Conservation (phyloP, 2,888 invertebrate genomes). For the Cremastobaeus sp. region DNA sequence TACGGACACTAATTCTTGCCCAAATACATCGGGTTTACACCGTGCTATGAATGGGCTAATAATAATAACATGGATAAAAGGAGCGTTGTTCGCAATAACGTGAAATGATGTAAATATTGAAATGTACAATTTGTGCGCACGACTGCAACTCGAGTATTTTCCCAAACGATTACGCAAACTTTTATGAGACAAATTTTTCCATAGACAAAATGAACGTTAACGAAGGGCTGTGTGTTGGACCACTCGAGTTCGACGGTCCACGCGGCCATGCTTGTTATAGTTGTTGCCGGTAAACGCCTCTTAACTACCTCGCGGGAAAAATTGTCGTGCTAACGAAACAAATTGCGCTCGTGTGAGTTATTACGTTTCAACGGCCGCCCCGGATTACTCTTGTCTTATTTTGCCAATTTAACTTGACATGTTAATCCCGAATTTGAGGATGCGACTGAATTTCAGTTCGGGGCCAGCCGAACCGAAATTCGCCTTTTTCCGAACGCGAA, state of each 20-base stretch:
- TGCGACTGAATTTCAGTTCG: no score
- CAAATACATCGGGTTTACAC: constrained; percentile 47
- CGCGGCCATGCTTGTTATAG: constrained; percentile 55
- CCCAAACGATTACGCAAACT: constrained; percentile 56
- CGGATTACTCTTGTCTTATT: constrained; percentile 18
- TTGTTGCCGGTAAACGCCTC: constrained; percentile 54
- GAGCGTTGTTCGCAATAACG: constrained; percentile 47
- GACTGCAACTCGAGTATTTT: constrained; percentile 44
- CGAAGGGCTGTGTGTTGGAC: constrained; percentile 47
- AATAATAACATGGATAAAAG: constrained; percentile 44
- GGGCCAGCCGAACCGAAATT: constrained; percentile 17
- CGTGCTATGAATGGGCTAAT: constrained; percentile 17
- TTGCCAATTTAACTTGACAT: constrained; percentile 51
- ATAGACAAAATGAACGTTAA: constrained; percentile 57
- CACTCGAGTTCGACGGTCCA: constrained; percentile 57
- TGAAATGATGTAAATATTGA: constrained; percentile 56
- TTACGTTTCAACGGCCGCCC: constrained; percentile 39
- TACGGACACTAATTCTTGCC: constrained; percentile 46
- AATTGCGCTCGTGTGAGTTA: constrained; percentile 42
- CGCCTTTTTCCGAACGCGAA: constrained; percentile 1
- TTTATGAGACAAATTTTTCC: constrained; percentile 59
- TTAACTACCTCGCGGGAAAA: constrained; percentile 54
- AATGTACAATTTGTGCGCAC: constrained; percentile 45
- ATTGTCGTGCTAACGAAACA: constrained; percentile 48
- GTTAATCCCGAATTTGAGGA: constrained; percentile 40